phyloP scores from a whole-genome alignment of 2,113 vertebrate species.

The Amphiprion percula region DNA sequence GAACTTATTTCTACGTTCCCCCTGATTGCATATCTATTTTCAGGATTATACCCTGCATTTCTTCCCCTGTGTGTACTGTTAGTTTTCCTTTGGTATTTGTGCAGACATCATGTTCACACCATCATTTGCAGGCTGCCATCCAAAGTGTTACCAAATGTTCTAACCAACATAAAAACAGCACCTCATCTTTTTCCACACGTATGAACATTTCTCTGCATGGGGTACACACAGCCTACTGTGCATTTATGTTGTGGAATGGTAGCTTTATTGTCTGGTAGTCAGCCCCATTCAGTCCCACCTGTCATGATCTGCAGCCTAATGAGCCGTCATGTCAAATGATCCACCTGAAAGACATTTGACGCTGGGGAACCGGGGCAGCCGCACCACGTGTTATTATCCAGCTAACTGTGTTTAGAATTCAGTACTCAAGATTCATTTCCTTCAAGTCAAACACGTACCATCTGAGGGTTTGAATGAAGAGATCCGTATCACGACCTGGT shows the following conservation, averaged over 20 bases:
- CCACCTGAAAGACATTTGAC: not conserved
- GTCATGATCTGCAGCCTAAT: slow-evolving; percentile 18
- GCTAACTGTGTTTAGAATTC: slow-evolving; percentile 54
- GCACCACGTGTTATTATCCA: slow-evolving; percentile 13
- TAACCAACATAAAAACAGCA: too few relatives aligned
- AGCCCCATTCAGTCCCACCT: slow-evolving; percentile 9
- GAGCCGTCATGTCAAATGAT: slow-evolving; percentile 29
- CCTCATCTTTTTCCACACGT: too few relatives aligned
- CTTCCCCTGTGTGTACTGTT: too few relatives aligned
- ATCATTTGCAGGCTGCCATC: too few relatives aligned
- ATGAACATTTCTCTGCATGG: too few relatives aligned
- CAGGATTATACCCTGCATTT: too few relatives aligned
- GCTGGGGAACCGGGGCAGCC: not conserved
- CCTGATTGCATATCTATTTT: too few relatives aligned
- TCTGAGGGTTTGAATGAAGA: slow-evolving; percentile 41
- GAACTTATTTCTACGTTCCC: too few relatives aligned
- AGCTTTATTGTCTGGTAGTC: not conserved
- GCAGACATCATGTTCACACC: too few relatives aligned
- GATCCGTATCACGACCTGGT: slow-evolving; percentile 41
- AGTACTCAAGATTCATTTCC: slow-evolving; percentile 56
- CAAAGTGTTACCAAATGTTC: too few relatives aligned
- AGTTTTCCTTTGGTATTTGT: too few relatives aligned
- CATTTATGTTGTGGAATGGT: not conserved
- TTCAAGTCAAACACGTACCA: slow-evolving; percentile 4
- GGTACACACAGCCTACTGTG: not conserved